Conservation (phyloP, 2,888 invertebrate genomes). For the Hydropsyche betteni region DNA sequence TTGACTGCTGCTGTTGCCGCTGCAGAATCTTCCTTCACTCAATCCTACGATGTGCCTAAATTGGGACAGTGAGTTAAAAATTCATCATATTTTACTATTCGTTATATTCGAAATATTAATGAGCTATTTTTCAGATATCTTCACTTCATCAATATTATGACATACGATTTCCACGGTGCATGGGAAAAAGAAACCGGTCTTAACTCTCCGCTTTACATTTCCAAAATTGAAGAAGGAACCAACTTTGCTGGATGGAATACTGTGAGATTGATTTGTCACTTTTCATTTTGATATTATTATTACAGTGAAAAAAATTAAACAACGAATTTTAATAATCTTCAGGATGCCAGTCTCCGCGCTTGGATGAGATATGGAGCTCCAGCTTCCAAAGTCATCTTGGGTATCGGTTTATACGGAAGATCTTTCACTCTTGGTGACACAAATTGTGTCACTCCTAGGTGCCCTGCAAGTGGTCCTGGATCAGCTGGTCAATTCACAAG, state of each 20-base stretch:
- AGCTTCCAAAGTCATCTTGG: conserved; percentile 57
- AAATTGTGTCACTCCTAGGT: conserved; percentile 58
- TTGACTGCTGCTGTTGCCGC: conserved; percentile 67
- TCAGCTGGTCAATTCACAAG: conserved; percentile 62
- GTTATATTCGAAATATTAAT: not conserved
- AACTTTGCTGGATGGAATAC: conserved; percentile 59
- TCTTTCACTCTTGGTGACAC: conserved; percentile 58
- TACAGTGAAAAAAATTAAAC: not conserved
- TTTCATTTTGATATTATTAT: not conserved
- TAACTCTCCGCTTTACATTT: conserved; percentile 68
- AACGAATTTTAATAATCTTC: not conserved
- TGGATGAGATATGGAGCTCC: conserved; percentile 58
- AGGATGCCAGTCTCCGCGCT: conserved; percentile 58
- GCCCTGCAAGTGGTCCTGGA: conserved; percentile 60
- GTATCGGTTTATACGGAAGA: conserved; percentile 59
- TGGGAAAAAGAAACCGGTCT: conserved; percentile 63
- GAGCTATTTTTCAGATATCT: conserved; percentile 56
- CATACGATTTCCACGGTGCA: conserved; percentile 67
- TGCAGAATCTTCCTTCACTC: conserved; percentile 57
- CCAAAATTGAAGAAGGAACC: conserved; percentile 55
- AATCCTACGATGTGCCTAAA: conserved; percentile 64
- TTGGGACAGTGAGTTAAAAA: conserved; percentile 57
- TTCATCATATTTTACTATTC: not conserved
- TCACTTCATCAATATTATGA: conserved; percentile 67
- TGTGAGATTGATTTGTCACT: conserved; percentile 55